Evolutionary conservation across 2,797 vertebrate genomes (phyloP), one percentile per base, ranked within the genome.

Genomic region (Ibycter americanus): DNA sequence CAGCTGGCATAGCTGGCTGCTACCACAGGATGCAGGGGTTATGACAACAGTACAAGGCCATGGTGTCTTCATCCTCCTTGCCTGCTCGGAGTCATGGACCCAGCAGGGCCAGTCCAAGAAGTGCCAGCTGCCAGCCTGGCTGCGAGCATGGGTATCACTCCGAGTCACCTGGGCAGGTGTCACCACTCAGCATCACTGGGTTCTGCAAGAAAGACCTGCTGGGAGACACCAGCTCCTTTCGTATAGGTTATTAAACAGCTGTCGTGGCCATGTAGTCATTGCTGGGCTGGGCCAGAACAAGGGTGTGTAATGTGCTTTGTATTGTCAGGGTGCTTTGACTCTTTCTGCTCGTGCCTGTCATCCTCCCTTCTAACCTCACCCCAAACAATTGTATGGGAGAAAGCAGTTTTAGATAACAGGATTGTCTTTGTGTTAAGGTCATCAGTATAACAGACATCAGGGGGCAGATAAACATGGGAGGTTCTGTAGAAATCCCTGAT

Each of bases 71-170:
- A 25, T 27, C 23, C 21, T 77, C 32, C 26, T 61, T 59, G 18
- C 6, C 32, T 68, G 26, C 32, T 68, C 23, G 0, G 0, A 56
- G 38, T 49, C 3, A 5, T 15, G 15, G n/a, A 54, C 6, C 26
- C 23, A 44, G 61, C 27, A 68, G 21, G 32, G 20, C 6, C 26
- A 52, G n/a, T 15, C 14, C 47, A 52, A 83, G 31, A 26, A 55
- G 13, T 4, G 8, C 38, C 40, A 29, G 29, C 63, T 81, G 23
- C 26, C 62, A 92, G 42, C 7, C 27, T 47, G 65, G 26, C n/a
- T 26, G 18, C 32, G 56, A n/a, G 27, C 7, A 11, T 3, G 9
- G 18, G 8, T 55, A 6, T 55, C 25, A 2, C 40, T 36, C 19
- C 6, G 7, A 34, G 62, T 66, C 23, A 49, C 49, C 49, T 40